These are phyloP conservation scores for Bolinopsis microptera DNA, from an alignment of 37 sponge, comb jelly and placozoan species.

Conservation along the genomic window DNA sequence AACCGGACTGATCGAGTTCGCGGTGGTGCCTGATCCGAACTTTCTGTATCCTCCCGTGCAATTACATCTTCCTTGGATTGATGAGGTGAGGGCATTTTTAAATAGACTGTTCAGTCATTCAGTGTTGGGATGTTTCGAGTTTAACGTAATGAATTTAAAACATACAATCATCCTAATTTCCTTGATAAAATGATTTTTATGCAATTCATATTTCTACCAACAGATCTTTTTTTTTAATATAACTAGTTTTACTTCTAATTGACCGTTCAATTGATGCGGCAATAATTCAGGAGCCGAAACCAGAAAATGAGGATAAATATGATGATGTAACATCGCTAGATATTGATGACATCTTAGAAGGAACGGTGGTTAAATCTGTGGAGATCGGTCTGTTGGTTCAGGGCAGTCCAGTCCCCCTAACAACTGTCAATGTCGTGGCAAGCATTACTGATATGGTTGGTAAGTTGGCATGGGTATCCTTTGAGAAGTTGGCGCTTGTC, in stretches of 20 bases:
- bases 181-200: too few species aligned
- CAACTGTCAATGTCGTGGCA: slow-evolving; percentile 17
- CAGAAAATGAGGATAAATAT: neutral
- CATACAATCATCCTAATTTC: too few species aligned
- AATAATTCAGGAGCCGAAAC: neutral
- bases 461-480: neutral
- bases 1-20: slow-evolving; percentile 50
- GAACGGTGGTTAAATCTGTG: neutral
- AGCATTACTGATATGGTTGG: slow-evolving; percentile 54
- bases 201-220: too few species aligned
- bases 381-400: neutral
- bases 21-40: neutral
- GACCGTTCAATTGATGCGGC: too few species aligned
- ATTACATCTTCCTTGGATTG: too few species aligned
- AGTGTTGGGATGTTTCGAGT: too few species aligned
- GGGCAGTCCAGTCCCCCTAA: slow-evolving; percentile 8
- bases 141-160: too few species aligned
- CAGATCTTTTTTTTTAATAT: too few species aligned
- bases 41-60: neutral
- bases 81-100: too few species aligned
- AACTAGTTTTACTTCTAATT: too few species aligned
- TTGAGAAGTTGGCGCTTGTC: too few species aligned
- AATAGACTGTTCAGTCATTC: too few species aligned
- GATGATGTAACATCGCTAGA: neutral
- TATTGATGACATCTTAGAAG: neutral